phyloP scores from a whole-genome alignment of 1,140 invertebrate species.

The Drosophila dunni region DNA sequence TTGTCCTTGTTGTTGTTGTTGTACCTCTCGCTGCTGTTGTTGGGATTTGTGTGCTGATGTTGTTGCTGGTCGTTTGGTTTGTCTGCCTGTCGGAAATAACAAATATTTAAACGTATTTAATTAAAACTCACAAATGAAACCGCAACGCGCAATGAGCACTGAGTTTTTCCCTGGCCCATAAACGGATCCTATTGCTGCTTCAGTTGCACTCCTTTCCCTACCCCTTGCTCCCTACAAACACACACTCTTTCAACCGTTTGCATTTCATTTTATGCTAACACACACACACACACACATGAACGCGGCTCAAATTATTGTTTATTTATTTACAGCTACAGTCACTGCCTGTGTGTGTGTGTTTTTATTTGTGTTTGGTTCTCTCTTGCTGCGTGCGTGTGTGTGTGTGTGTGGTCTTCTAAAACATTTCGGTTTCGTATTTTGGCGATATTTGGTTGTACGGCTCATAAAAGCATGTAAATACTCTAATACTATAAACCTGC shows the following conservation, averaged over 20 bases:
- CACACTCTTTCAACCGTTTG: conserved; percentile 20
- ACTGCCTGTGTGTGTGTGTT: conserved; percentile 27
- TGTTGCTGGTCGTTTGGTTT: conserved; percentile 54
- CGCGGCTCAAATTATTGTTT: conserved; percentile 71
- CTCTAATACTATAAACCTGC: not conserved
- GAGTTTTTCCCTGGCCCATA: conserved; percentile 16
- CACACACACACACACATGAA: conserved; percentile 23
- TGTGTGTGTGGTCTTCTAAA: conserved; percentile 39
- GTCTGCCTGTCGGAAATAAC: conserved; percentile 74
- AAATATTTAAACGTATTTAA: conserved; percentile 83
- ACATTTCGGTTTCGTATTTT: conserved; percentile 31
- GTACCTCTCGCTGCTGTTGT: conserved; percentile 5
- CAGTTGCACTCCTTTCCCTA: conserved; percentile 10
- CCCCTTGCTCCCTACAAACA: not conserved
- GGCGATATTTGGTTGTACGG: conserved; percentile 9
- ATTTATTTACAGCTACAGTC: conserved; percentile 70
- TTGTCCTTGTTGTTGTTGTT: conserved; percentile 17
- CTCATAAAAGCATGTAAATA: conserved; percentile 23
- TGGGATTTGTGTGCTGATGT: conserved; percentile 19
- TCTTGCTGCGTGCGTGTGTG: conserved; percentile 26
- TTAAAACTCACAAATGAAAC: conserved; percentile 82
- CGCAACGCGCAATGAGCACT: conserved; percentile 62
- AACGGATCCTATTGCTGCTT: not conserved
- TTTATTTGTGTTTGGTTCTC: conserved; percentile 29
- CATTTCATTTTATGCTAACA: conserved; percentile 41